These are phyloP conservation scores for Pelagia noctiluca DNA, from an alignment of 30 jellyfish, hydroid and myxozoan species.

Conservation along the genomic window DNA sequence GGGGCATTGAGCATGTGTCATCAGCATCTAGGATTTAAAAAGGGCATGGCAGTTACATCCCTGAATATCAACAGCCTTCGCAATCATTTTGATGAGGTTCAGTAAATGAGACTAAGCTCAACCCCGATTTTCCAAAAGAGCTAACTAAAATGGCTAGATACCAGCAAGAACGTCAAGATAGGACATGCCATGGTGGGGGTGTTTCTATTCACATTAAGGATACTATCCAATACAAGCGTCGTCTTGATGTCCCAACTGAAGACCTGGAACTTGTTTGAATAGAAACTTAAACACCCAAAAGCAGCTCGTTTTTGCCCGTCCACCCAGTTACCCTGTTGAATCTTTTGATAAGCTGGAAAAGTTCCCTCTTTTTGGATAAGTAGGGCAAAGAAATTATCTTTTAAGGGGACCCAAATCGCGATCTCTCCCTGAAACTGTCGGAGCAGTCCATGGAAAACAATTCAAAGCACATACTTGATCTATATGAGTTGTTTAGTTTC, in stretches of 20 bases:
- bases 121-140: too few relatives aligned
- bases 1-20: neutral
- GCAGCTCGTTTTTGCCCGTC: too few relatives aligned
- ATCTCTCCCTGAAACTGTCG: constrained; percentile 21
- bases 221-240: neutral
- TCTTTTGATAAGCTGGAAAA: too few relatives aligned
- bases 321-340: too few relatives aligned
- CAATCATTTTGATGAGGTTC: constrained; percentile 2
- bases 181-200: constrained; percentile 12
- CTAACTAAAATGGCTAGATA: neutral
- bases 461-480: too few relatives aligned
- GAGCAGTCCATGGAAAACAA: neutral
- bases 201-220: constrained; percentile 10
- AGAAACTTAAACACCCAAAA: neutral
- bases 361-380: too few relatives aligned
- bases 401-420: constrained; percentile 2
- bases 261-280: neutral
- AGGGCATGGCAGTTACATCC: too few relatives aligned
- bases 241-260: constrained; percentile 6
- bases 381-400: constrained; percentile 24
- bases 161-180: constrained; percentile 10
- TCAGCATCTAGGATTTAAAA: neutral
- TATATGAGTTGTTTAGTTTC: constrained; percentile 14
- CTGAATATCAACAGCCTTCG: constrained; percentile 10
- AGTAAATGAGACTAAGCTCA: too few relatives aligned